phyloP scores from a whole-genome alignment of 2,888 invertebrate genomes.

The Noctuana brunneofusca region DNA sequence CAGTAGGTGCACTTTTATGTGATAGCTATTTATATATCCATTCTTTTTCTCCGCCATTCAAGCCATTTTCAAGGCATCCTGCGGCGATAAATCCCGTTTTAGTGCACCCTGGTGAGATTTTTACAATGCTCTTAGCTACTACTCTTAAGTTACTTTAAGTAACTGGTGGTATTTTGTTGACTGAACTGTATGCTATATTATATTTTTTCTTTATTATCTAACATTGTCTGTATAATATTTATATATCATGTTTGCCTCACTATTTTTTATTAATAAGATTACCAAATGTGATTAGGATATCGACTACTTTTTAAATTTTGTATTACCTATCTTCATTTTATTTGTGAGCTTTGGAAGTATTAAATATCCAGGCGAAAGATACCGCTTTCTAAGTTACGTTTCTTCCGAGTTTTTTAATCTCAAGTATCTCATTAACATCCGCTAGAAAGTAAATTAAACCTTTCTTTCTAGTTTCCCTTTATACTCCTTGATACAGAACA shows the following conservation, averaged over 20 bases:
- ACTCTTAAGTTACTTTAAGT: slow-evolving; percentile 1
- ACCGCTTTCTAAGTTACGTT: neutral
- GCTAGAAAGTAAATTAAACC: slow-evolving; percentile 8
- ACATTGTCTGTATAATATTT: neutral
- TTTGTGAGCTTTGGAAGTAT: neutral
- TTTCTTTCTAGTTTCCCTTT: slow-evolving; percentile 20
- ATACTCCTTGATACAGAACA: slow-evolving; percentile 22
- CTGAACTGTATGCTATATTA: neutral
- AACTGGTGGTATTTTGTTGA: slow-evolving; percentile 6
- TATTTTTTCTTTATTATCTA: neutral
- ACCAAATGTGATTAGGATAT: too few species aligned
- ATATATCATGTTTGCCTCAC: neutral
- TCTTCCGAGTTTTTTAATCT: neutral
- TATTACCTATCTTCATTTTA: neutral
- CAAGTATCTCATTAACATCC: slow-evolving; percentile 1
- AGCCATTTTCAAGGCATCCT: slow-evolving; percentile 17
- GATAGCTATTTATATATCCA: slow-evolving; percentile 4
- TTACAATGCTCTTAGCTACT: slow-evolving; percentile 17
- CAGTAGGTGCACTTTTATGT: slow-evolving; percentile 3
- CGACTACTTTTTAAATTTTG: too few species aligned
- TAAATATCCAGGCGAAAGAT: neutral
- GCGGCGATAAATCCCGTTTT: slow-evolving; percentile 18
- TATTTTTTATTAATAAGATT: too few species aligned
- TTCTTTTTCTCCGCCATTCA: slow-evolving; percentile 6
- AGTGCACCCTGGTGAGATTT: slow-evolving; percentile 24